These are phyloP conservation scores for Mobula hypostoma DNA, from an alignment of 2,113 vertebrate genomes.

Conservation along the genomic window DNA sequence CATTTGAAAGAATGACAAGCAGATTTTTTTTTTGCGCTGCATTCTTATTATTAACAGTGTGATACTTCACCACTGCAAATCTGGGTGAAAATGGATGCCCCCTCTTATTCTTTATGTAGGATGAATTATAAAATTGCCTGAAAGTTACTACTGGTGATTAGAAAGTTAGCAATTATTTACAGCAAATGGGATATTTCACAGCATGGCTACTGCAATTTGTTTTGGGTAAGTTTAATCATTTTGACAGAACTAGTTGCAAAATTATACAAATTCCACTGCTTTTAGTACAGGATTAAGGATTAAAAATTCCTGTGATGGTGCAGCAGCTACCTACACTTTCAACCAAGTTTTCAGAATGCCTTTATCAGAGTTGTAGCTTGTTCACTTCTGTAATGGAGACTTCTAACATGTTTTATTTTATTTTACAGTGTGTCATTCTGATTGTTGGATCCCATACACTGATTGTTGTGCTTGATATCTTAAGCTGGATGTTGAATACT, in stretches of 20 bases:
- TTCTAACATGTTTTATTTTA: neutral
- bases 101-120: neutral
- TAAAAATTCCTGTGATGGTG: no score
- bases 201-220: neutral
- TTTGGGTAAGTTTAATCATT: constrained; percentile 26
- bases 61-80: neutral
- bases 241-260: neutral
- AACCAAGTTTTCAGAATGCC: neutral
- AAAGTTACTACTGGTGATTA: neutral
- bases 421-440: neutral
- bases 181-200: constrained; percentile 20
- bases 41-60: constrained; percentile 8
- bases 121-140: neutral
- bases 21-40: neutral
- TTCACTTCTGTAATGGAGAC: neutral
- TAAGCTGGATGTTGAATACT: neutral
- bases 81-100: neutral
- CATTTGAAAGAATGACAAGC: constrained; percentile 1
- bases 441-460: neutral
- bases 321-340: neutral
- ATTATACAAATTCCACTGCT: neutral
- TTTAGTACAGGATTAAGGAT: neutral
- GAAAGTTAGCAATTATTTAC: neutral
- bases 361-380: neutral
- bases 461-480: neutral